These are phyloP conservation scores for Manis pentadactyla DNA, from an alignment of 2,797 vertebrate genomes.

Conservation along the genomic window DNA sequence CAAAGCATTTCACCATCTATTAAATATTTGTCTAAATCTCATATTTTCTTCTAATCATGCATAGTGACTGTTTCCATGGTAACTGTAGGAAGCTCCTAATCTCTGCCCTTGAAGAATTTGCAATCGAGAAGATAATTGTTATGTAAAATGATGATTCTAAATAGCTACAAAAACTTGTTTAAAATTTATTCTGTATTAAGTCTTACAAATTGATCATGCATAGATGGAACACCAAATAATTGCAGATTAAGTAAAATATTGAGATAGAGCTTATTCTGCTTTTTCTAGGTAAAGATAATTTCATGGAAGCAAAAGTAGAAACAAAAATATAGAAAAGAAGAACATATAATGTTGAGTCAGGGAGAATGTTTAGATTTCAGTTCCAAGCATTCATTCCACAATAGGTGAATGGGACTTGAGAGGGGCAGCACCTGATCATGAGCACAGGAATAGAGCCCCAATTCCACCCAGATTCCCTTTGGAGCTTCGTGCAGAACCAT, in stretches of 20 bases:
- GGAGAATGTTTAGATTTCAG: background rate
- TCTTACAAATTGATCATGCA: background rate
- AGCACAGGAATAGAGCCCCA: background rate
- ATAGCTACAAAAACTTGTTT: background rate
- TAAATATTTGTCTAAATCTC: background rate
- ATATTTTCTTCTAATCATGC: conserved; percentile 33
- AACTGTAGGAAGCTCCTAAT: background rate
- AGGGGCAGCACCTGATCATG: background rate
- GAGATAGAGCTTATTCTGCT: background rate
- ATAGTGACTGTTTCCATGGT: background rate
- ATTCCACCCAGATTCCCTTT: background rate
- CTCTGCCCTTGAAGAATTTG: background rate
- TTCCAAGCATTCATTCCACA: background rate
- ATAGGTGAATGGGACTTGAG: background rate
- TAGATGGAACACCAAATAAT: background rate
- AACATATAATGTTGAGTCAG: background rate
- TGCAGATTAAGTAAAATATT: background rate
- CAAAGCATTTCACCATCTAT: background rate
- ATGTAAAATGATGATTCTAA: background rate
- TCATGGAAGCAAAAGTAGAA: background rate
- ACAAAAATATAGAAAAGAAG: background rate
- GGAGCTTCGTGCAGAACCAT: background rate
- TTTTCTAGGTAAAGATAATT: background rate
- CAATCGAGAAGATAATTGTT: background rate
- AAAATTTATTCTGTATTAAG: background rate